Percentiles rank a stretch among this genome's conserved stretches.
Evolutionary conservation across 2,113 vertebrate species (phyloP).

Genomic region (Cichladusa arquata): DNA sequence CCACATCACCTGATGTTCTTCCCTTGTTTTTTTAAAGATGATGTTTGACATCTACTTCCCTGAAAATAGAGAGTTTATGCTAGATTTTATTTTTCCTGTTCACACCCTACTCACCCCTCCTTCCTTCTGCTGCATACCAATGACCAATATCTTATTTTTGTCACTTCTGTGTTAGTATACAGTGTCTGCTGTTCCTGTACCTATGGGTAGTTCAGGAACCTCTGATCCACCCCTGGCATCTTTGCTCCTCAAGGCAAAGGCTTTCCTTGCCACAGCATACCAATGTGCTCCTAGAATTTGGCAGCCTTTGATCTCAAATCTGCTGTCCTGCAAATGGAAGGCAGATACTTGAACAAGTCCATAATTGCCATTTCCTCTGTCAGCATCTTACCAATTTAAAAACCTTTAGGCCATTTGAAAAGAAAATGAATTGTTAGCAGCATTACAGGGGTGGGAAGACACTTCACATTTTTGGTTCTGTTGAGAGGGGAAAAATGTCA

Average conservation of each 20-base stretch:
- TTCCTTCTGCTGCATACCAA: neutral
- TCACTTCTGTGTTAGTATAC: neutral
- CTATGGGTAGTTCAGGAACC: neutral
- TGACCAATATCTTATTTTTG: neutral
- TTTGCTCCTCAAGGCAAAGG: neutral
- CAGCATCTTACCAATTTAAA: neutral
- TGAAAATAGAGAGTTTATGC: neutral
- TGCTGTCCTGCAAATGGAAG: neutral
- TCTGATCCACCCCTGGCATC: neutral
- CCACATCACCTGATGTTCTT: neutral
- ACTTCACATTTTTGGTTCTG: neutral
- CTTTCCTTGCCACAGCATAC: neutral
- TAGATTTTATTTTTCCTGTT: neutral
- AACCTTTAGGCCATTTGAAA: neutral
- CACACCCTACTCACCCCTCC: neutral
- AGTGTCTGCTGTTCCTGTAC: neutral
- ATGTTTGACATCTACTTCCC: neutral
- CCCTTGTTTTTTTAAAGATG: neutral
- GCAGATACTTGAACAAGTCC: neutral
- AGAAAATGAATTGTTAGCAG: neutral
- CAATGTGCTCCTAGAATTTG: neutral
- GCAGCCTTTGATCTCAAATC: constrained; percentile 4
- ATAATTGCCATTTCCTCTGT: neutral
- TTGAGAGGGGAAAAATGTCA: neutral
- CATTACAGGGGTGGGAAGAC: neutral